Percentiles rank a stretch among this genome's conserved stretches.
Conservation (phyloP, 2,113 vertebrate species). For the Oryzias woworae region DNA sequence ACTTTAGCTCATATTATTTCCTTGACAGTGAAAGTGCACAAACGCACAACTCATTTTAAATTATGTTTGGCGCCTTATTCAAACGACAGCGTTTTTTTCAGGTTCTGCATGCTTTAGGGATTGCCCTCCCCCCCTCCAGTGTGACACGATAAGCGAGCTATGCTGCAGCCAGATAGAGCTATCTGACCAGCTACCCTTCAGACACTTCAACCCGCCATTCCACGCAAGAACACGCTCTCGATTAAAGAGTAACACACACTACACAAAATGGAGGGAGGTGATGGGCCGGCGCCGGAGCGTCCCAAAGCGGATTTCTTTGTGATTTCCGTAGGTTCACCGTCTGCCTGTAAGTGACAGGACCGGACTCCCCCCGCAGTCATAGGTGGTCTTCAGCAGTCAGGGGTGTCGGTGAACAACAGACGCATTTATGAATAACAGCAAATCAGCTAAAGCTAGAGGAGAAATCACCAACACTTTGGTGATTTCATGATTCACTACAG, state of each 20-base stretch:
- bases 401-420: no score
- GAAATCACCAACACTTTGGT: no score
- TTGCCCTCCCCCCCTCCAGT: conserved; percentile 49
- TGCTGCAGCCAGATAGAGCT: conserved; percentile 78
- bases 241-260: conserved; percentile 26
- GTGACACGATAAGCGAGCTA: conserved; percentile 71
- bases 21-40: conserved; percentile 4
- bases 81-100: conserved; percentile 36
- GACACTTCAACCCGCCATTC: conserved; percentile 69
- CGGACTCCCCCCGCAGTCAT: no score
- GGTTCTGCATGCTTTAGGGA: conserved; percentile 44
- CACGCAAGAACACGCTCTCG: conserved; percentile 41
- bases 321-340: background rate
- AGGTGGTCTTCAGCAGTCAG: no score
- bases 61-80: conserved; percentile 35
- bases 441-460: no score
- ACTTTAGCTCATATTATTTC: background rate
- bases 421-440: no score
- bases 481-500: no score
- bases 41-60: conserved; percentile 6
- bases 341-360: no score
- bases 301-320: background rate
- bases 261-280: conserved; percentile 60
- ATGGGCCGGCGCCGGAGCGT: background rate
- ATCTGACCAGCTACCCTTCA: conserved; percentile 70